Conservation (phyloP, 2,888 invertebrate species). For the Apodemia duryi region DNA sequence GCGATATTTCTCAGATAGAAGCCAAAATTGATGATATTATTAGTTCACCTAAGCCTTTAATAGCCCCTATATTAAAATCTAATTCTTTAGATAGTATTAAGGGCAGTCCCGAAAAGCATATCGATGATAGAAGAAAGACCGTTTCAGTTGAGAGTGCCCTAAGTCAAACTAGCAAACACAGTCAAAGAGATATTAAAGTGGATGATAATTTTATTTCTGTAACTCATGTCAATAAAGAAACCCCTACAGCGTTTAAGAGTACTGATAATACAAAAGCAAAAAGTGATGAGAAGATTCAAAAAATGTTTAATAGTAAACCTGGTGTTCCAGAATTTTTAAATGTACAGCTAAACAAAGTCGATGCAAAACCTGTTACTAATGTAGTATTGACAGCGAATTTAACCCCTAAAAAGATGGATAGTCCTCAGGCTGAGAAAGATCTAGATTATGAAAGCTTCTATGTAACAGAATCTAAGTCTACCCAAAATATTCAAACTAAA, state of each 20-base stretch:
- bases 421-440: constrained; percentile 52
- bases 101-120: constrained; percentile 71
- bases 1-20: constrained; percentile 75
- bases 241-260: constrained; percentile 39
- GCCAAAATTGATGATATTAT: constrained; percentile 78
- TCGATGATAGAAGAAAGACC: constrained; percentile 69
- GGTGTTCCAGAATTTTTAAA: constrained; percentile 84
- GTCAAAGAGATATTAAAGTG: constrained; percentile 45
- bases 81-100: constrained; percentile 81
- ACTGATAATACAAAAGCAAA: constrained; percentile 51
- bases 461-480: constrained; percentile 44
- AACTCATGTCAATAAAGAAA: constrained; percentile 77
- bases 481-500: constrained; percentile 45
- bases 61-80: constrained; percentile 71
- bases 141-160: constrained; percentile 72
- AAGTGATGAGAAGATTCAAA: constrained; percentile 59
- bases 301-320: constrained; percentile 43
- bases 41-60: constrained; percentile 73
- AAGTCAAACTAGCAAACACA: constrained; percentile 41
- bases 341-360: constrained; percentile 85
- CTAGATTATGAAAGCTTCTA: constrained; percentile 50
- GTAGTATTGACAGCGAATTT: constrained; percentile 82
- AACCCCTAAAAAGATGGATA: constrained; percentile 71
- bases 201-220: constrained; percentile 77
- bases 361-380: constrained; percentile 80